phyloP scores from a whole-genome alignment of 2,113 vertebrate species.

The Microcebus murinus region DNA sequence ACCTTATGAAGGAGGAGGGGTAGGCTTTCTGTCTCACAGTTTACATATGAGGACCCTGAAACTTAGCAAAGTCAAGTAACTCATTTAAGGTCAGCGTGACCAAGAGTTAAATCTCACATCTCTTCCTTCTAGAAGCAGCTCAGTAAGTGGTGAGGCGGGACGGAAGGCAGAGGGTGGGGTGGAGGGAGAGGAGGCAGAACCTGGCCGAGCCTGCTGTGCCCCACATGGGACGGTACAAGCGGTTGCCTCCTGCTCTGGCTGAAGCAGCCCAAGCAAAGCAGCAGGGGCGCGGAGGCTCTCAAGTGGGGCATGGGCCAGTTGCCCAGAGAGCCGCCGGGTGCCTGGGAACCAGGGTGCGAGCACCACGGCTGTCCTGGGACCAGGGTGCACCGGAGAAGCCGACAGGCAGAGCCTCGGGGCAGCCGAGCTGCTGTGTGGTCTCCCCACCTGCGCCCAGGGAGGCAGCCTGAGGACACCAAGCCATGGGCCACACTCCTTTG shows the following conservation, averaged over 20 bases:
- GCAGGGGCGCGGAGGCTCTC: fast-evolving
- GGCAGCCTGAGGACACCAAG: neutral
- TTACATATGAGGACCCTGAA: neutral
- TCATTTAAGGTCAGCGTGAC: neutral
- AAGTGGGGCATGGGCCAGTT: fast-evolving
- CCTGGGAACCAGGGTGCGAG: neutral
- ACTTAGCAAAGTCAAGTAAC: neutral
- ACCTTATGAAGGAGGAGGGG: neutral
- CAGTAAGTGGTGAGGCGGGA: neutral
- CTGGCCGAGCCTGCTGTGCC: neutral
- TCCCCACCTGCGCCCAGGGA: fast-evolving
- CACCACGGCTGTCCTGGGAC: fast-evolving
- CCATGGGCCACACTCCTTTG: fast-evolving
- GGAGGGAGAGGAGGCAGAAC: fast-evolving
- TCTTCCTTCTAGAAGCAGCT: neutral
- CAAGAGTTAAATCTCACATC: neutral
- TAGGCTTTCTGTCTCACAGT: neutral
- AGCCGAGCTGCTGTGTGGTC: fast-evolving
- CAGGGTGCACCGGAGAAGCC: neutral
- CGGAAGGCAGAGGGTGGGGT: neutral
- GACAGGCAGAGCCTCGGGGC: neutral
- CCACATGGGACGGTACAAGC: neutral
- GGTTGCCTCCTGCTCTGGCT: neutral
- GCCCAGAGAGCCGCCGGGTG: neutral
- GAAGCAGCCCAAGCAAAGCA: neutral